These are phyloP conservation scores for Syngnathoides biaculeatus DNA, from an alignment of 2,113 vertebrate genomes.

Conservation along the genomic window DNA sequence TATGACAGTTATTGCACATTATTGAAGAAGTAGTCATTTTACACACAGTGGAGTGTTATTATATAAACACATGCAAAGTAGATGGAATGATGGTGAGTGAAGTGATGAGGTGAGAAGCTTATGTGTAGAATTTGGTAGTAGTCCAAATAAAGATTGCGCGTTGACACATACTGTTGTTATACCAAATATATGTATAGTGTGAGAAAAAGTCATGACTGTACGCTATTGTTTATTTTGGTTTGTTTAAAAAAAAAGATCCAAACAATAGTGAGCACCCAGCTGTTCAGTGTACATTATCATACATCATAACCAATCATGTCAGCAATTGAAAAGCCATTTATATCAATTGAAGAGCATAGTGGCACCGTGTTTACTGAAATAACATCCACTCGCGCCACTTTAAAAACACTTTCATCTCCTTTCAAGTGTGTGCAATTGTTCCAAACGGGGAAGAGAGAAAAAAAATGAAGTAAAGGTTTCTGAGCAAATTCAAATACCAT, in stretches of 20 bases:
- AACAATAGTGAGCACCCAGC: constrained; percentile 20
- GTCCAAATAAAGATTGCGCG: neutral
- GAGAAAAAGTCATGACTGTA: neutral
- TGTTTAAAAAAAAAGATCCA: constrained; percentile 3
- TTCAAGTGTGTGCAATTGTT: constrained; percentile 50
- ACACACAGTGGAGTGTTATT: no score
- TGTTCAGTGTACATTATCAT: constrained; percentile 25
- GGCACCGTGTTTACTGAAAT: constrained; percentile 53
- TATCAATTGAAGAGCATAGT: constrained; percentile 33
- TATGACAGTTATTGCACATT: no score
- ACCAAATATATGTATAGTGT: neutral
- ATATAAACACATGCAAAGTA: no score
- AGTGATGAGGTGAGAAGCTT: neutral
- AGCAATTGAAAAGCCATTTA: constrained; percentile 39
- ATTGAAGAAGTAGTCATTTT: no score
- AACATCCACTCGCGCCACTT: constrained; percentile 26
- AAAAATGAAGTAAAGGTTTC: constrained; percentile 36
- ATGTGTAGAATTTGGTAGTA: neutral
- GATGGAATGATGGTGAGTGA: no score
- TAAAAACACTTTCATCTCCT: constrained; percentile 32
- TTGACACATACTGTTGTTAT: neutral
- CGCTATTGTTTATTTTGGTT: constrained; percentile 33
- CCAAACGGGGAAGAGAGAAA: constrained; percentile 36
- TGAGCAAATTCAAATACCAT: constrained; percentile 57
- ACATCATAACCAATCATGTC: constrained; percentile 18